Evolutionary conservation across 2,113 vertebrate genomes (phyloP), one percentile per base, ranked within the genome.

Genomic region (Catharus bicknelli): DNA sequence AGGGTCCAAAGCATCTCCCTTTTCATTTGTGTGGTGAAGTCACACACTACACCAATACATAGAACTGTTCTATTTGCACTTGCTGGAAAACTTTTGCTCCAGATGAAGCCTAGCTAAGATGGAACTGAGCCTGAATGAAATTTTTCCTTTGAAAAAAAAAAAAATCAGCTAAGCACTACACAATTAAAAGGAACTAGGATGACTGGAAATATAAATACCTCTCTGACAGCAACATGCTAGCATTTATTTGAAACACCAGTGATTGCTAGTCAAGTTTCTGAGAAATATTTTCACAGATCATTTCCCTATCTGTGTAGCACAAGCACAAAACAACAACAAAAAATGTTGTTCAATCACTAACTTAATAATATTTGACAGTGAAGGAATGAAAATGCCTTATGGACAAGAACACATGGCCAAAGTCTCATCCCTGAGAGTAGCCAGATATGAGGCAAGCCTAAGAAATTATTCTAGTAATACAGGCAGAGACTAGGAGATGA

Each of bases 21-120:
- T 86, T 77, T 42, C 29, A 12, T 29, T 8, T 12, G 64, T 23
- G 32, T 62, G 25, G 12, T 68, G 38, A 80, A 57, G 19, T 30
- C 27, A 47, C 0, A 0, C 4, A 3, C 9, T 32, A 48, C 11
- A 47, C 4, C 38, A 59, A 38, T 16, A n/a, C 10, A 16, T 48
- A 50, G 9, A 45, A 26, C 15, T 40, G 14, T 32, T 11, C 1
- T 32, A 27, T 19, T 86, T 81, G 15, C 8, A 86, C 11, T 9
- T 67, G 17, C 20, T 74, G 32, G 47, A 86, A 58, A 69, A 78
- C 6, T 3, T 14, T 58, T 13, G 29, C 4, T 74, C 9, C 22
- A 84, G 15, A 38, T 1, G 1, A 54, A 78, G 10, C 7, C 57
- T 74, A 38, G 4, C 5, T 62, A 36, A 69, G 4, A 26, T 21